Base-by-base conservation (phyloP, 2,113 vertebrate species). In the Gambusia affinis region DNA sequence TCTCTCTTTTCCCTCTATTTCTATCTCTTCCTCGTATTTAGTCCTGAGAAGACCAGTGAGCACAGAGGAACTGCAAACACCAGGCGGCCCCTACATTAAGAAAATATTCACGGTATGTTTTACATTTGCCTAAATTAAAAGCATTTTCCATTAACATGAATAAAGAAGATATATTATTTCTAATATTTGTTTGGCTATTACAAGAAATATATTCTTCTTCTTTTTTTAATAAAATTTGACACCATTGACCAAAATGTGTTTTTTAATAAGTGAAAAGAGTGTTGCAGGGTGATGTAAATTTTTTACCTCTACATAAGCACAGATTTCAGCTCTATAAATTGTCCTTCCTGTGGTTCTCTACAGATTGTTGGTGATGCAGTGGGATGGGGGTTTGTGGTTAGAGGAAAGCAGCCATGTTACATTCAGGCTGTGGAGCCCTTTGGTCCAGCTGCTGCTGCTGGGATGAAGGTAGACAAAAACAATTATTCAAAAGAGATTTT, bases 341-440 rank as follows among this genome's bases (percentile, higher is more conserved):
- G 17, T 3, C 2, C 3, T 31, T 4, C 7, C 10, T 30, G 11
- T 74, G 63, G 17, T 10, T 60, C 27, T 71, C 8, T n/a, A 6
- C 84, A 98, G 97, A 95, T 98, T 0, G 90, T 97, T 0, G 96
- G 96, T 0, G 97, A 97, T 0, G 96, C 96, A 0, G 96, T 98
- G 35, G 97, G 97, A 57, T 98, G 97, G 97, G 97, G 97, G 19
- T 97, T 98, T 5, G 97, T 98, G 87, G 95, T 97, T 19, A 83
- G 96, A 51, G 97, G 97, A 1, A 95, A 90, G 76, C 86, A 95
- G 42, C 97, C 96, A 0, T 97, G 97, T 88, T 95, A 98, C 80
- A 94, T 98, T 72, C 97, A 98, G 90, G 97, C 97, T 0, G 97
- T 98, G 90, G 97, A 98, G 88, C 96, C 96, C 76, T 94, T 92